phyloP scores from a whole-genome alignment of 2,888 invertebrate species.

The Apamea monoglypha region DNA sequence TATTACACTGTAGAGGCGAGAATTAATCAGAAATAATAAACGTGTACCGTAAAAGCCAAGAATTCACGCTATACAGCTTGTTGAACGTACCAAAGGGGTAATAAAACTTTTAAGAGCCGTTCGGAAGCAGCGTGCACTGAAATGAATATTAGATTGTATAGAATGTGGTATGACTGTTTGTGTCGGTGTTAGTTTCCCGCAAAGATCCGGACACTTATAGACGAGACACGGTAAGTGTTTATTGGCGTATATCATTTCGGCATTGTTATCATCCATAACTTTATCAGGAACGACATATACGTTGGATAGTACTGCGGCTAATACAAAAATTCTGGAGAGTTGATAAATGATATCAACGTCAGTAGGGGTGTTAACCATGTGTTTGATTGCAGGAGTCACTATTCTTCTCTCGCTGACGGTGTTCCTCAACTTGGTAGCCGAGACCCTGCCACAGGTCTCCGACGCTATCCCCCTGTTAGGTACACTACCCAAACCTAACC shows the following conservation, averaged over 20 bases:
- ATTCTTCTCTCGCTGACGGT: slow-evolving; percentile 99
- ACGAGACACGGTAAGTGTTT: slow-evolving; percentile 72
- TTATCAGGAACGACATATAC: slow-evolving; percentile 6
- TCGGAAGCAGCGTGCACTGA: slow-evolving; percentile 75
- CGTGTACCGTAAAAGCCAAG: slow-evolving; percentile 63
- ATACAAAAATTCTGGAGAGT: slow-evolving; percentile 3
- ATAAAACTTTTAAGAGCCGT: slow-evolving; percentile 73
- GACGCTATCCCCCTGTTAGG: slow-evolving; percentile 99
- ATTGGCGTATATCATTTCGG: slow-evolving; percentile 68
- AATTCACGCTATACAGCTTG: slow-evolving; percentile 65
- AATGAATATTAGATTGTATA: slow-evolving; percentile 79
- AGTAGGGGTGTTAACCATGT: slow-evolving; percentile 89
- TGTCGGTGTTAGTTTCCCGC: slow-evolving; percentile 71
- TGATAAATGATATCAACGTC: slow-evolving; percentile 21
- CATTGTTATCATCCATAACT: slow-evolving; percentile 65
- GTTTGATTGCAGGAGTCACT: slow-evolving; percentile 98
- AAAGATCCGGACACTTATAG: slow-evolving; percentile 62
- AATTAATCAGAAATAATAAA: slow-evolving; percentile 65
- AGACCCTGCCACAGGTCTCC: slow-evolving; percentile 99
- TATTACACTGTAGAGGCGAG: slow-evolving; percentile 56
- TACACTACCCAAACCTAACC: slow-evolving; percentile 91
- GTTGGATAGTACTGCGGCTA: not conserved
- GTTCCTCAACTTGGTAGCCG: slow-evolving; percentile 99
- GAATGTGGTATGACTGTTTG: slow-evolving; percentile 79
- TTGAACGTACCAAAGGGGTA: slow-evolving; percentile 68